Conservation (phyloP, 37 sponge, comb jelly and placozoan species). For the Oscarella lobularis region DNA sequence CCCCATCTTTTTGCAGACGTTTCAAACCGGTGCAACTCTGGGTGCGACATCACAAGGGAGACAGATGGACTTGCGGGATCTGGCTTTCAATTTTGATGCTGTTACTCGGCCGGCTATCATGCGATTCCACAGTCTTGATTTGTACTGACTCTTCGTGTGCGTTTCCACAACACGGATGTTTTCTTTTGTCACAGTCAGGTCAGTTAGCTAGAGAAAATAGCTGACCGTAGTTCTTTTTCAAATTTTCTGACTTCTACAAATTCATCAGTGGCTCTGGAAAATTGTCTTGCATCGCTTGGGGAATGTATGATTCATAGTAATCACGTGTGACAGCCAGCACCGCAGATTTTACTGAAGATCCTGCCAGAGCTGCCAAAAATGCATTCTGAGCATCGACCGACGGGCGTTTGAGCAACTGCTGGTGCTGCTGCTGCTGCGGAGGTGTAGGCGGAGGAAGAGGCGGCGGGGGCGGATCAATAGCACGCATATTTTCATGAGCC, state of each 20-base stretch:
- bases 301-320: too few relatives aligned
- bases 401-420: too few relatives aligned
- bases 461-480: not conserved
- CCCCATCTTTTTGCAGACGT: conserved; percentile 39
- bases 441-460: too few relatives aligned
- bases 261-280: too few relatives aligned
- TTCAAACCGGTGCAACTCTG: conserved; percentile 23
- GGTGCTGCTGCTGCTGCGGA: too few relatives aligned
- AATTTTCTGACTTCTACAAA: too few relatives aligned
- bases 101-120: conserved; percentile 43
- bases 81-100: conserved; percentile 37
- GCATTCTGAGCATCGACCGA: not conserved
- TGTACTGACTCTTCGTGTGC: conserved; percentile 24
- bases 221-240: too few relatives aligned
- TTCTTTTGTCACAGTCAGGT: not conserved
- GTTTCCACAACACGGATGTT: conserved; percentile 11
- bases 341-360: conserved; percentile 19
- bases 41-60: conserved; percentile 32
- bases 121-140: conserved; percentile 27
- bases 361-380: conserved; percentile 3
- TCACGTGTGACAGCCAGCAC: conserved; percentile 28
- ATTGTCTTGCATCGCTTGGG: too few relatives aligned
- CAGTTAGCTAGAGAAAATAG: too few relatives aligned
- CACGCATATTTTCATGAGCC: too few relatives aligned
- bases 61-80: conserved; percentile 22